Conservation (phyloP, 2,113 vertebrate genomes). For the Rattus norvegicus region GRCr8 NC_086032.1:86467001-86467500, state of each 20-base stretch:
- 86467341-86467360: background rate
- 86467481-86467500: background rate
- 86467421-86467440: fast-evolving
- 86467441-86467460: background rate
- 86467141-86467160: background rate
- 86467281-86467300: background rate
- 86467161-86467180: background rate
- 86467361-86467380: no score
- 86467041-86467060: background rate
- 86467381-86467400: background rate
- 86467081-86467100: background rate
- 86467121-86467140: no score
- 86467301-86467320: background rate
- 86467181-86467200: background rate
- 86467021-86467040: background rate
- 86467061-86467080: background rate
- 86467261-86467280: background rate
- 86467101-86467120: background rate
- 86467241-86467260: background rate
- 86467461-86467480: background rate
- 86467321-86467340: background rate
- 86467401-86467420: background rate
- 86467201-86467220: background rate
- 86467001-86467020: background rate
- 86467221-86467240: background rate